Evolutionary conservation across 2,797 vertebrate species (phyloP).

Genomic region (Microcaecilia unicolor): DNA sequence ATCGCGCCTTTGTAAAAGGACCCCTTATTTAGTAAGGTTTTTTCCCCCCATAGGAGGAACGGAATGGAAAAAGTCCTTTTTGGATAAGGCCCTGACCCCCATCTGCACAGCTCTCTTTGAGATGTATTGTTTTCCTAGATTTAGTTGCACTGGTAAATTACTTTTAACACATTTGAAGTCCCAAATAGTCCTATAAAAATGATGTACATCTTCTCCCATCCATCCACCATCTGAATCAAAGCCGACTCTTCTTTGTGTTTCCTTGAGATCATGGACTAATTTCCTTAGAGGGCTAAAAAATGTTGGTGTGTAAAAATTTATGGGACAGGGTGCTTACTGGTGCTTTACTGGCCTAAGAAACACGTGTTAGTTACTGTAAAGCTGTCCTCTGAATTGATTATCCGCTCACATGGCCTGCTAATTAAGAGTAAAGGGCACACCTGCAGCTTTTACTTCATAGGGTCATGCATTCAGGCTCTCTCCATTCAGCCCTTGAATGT

Average conservation of each 20-base stretch:
- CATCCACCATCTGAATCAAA: constrained; percentile 24
- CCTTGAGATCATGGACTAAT: constrained; percentile 30
- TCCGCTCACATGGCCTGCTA: constrained; percentile 1
- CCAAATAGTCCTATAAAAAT: too few species aligned
- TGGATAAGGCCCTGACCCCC: too few species aligned
- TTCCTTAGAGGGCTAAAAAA: constrained; percentile 10
- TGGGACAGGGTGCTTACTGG: not conserved
- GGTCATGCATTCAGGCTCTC: constrained; percentile 1
- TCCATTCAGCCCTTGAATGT: constrained; percentile 13
- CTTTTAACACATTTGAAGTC: too few species aligned
- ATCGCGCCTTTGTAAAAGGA: too few species aligned
- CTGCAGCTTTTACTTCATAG: not conserved
- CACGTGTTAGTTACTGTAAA: not conserved
- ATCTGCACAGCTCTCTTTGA: too few species aligned
- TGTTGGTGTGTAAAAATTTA: constrained; percentile 15
- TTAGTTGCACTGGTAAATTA: too few species aligned
- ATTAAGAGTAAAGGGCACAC: constrained; percentile 7
- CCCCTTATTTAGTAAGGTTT: too few species aligned
- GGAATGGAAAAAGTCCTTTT: too few species aligned
- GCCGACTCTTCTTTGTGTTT: constrained; percentile 10
- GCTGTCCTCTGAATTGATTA: constrained; percentile 16
- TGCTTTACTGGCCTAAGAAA: not conserved
- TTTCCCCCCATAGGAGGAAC: too few species aligned
- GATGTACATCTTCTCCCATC: too few species aligned
- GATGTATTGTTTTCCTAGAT: too few species aligned